Evolutionary conservation across 2,888 invertebrate species (phyloP).

Genomic region (Agonopterix arenella): DNA sequence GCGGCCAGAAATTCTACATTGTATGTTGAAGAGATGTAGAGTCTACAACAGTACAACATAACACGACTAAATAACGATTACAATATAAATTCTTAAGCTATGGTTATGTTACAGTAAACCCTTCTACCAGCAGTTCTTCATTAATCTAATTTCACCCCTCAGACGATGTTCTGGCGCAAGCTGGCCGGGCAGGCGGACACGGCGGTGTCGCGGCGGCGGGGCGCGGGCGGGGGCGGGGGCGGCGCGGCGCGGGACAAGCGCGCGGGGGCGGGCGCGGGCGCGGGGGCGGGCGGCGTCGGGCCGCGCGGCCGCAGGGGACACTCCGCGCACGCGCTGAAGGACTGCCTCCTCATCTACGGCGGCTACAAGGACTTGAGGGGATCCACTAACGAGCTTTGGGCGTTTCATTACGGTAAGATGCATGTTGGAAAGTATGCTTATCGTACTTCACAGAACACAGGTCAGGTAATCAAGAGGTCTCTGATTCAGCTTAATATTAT

Average conservation of each 20-base stretch:
- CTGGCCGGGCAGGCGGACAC: slow-evolving; percentile 32
- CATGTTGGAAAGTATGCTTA: too few relatives aligned
- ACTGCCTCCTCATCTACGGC: slow-evolving; percentile 89
- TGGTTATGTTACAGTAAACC: too few relatives aligned
- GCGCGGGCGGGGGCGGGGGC: slow-evolving; percentile 66
- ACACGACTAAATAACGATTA: too few relatives aligned
- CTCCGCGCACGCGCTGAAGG: slow-evolving; percentile 86
- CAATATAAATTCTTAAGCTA: too few relatives aligned
- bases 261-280: slow-evolving; percentile 48
- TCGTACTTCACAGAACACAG: too few relatives aligned
- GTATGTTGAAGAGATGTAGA: too few relatives aligned
- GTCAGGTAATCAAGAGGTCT: too few relatives aligned
- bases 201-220: slow-evolving; percentile 71
- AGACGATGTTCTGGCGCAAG: background rate
- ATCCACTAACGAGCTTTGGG: slow-evolving; percentile 91
- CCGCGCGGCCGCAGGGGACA: slow-evolving; percentile 91
- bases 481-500: too few relatives aligned
- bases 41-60: too few relatives aligned
- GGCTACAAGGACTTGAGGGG: slow-evolving; percentile 92
- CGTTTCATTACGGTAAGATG: slow-evolving; percentile 86
- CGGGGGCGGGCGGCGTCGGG: slow-evolving; percentile 42
- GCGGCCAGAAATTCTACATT: too few relatives aligned
- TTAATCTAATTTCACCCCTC: background rate
- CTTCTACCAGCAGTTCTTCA: background rate
- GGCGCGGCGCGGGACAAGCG: slow-evolving; percentile 57